Percentiles rank a stretch among this genome's conserved stretches.
Evolutionary conservation across 2,888 invertebrate genomes (phyloP).

Genomic region (Athalia circularis): DNA sequence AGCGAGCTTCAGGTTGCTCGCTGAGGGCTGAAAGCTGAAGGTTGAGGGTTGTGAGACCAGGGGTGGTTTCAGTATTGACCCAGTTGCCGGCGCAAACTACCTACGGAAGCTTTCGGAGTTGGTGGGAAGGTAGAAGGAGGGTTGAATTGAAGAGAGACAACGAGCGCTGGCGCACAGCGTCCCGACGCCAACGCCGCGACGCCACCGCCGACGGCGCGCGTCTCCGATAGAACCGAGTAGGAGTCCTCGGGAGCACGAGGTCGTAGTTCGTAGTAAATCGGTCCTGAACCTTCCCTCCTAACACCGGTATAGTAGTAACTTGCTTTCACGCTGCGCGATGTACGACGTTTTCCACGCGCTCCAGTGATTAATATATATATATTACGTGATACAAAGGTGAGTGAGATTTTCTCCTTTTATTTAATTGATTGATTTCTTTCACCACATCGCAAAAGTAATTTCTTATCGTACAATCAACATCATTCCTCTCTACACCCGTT

Average conservation of each 20-base stretch:
- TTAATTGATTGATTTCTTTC: not conserved
- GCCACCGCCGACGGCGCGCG: slow-evolving; percentile 74
- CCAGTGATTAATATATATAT: slow-evolving; percentile 39
- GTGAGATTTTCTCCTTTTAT: not conserved
- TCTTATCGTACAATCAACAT: no score
- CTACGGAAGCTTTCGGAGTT: slow-evolving; percentile 30
- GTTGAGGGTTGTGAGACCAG: slow-evolving; percentile 43
- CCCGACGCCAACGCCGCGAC: slow-evolving; percentile 76
- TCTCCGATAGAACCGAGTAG: slow-evolving; percentile 61
- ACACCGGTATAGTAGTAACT: slow-evolving; percentile 48
- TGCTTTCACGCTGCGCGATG: slow-evolving; percentile 56
- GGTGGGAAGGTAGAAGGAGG: not conserved
- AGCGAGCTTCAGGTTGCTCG: no score
- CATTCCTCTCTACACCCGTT: no score
- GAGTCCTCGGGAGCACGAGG: slow-evolving; percentile 63
- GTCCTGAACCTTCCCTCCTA: slow-evolving; percentile 46
- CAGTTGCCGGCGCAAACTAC: slow-evolving; percentile 60
- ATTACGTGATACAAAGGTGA: slow-evolving; percentile 12
- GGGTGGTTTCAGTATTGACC: slow-evolving; percentile 64
- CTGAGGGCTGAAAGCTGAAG: not conserved
- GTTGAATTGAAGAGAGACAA: slow-evolving; percentile 19
- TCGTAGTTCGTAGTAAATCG: slow-evolving; percentile 52
- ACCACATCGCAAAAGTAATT: no score
- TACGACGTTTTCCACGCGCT: slow-evolving; percentile 59
- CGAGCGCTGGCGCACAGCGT: slow-evolving; percentile 68